phyloP scores from a whole-genome alignment of 2,888 invertebrate species.

The Endomychus coccineus region DNA sequence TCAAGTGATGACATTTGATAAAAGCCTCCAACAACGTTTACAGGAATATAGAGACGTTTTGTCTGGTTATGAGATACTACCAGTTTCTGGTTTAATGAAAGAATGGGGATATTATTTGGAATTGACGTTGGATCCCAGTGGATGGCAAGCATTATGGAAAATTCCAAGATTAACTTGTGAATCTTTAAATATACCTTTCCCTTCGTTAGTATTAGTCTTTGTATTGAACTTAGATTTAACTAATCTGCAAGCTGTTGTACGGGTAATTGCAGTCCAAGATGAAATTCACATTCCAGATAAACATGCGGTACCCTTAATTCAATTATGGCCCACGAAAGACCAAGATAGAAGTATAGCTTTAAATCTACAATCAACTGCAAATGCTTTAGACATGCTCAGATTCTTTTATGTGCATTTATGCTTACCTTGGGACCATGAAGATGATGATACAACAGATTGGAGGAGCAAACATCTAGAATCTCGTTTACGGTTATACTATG shows the following conservation, averaged over 20 bases:
- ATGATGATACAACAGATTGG: slow-evolving; percentile 53
- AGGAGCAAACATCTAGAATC: slow-evolving; percentile 48
- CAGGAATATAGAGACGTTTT: slow-evolving; percentile 50
- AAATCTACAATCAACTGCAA: slow-evolving; percentile 54
- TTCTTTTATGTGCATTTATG: slow-evolving; percentile 60
- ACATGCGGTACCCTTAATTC: slow-evolving; percentile 53
- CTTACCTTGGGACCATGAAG: slow-evolving; percentile 68
- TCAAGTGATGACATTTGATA: slow-evolving; percentile 51
- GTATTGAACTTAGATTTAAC: slow-evolving; percentile 52
- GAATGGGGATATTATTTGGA: slow-evolving; percentile 54
- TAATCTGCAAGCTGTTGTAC: slow-evolving; percentile 50
- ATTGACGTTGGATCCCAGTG: slow-evolving; percentile 54
- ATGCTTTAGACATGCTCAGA: slow-evolving; percentile 57
- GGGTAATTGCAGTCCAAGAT: slow-evolving; percentile 58
- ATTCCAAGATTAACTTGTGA: slow-evolving; percentile 57
- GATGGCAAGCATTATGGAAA: slow-evolving; percentile 67
- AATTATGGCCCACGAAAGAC: slow-evolving; percentile 58
- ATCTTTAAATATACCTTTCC: slow-evolving; percentile 56
- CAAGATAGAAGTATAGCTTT: slow-evolving; percentile 51
- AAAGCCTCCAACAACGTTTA: slow-evolving; percentile 49
- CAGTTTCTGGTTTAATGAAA: slow-evolving; percentile 46
- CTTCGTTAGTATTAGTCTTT: slow-evolving; percentile 55
- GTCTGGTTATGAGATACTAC: slow-evolving; percentile 40
- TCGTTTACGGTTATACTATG: slow-evolving; percentile 51
- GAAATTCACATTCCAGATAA: slow-evolving; percentile 54